Percentiles rank a stretch among this genome's conserved stretches.
phyloP scores from a whole-genome alignment of 2,113 vertebrate species.

The Colistium nudipinnis region DNA sequence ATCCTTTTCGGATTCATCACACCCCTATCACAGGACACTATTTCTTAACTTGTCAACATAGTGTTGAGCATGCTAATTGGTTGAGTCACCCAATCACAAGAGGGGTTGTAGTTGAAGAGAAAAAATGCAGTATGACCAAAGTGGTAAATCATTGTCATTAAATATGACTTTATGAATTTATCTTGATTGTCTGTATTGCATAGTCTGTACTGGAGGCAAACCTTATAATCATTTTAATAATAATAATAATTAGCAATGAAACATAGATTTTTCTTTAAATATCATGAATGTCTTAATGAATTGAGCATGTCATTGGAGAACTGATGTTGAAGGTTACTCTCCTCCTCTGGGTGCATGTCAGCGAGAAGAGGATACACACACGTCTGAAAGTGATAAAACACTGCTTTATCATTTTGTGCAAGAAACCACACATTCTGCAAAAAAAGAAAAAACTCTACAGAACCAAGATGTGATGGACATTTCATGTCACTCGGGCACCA shows the following conservation, averaged over 20 bases:
- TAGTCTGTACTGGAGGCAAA: too few relatives aligned
- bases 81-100: too few relatives aligned
- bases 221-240: too few relatives aligned
- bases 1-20: not conserved
- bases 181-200: too few relatives aligned
- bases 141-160: too few relatives aligned
- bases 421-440: constrained; percentile 30
- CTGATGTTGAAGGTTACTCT: too few relatives aligned
- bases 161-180: too few relatives aligned
- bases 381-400: constrained; percentile 26
- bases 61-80: too few relatives aligned
- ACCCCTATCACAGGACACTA: not conserved
- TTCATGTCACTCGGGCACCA: constrained; percentile 5
- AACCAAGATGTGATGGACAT: constrained; percentile 10
- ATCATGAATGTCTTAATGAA: not conserved
- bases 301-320: not conserved
- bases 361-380: constrained; percentile 4
- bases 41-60: too few relatives aligned
- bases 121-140: too few relatives aligned
- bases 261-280: not conserved
- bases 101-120: too few relatives aligned
- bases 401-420: not conserved
- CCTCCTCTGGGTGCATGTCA: not conserved
- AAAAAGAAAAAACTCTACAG: not conserved
- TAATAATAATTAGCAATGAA: too few relatives aligned